phyloP scores from a whole-genome alignment of 2,113 vertebrate genomes.

The Neoarius graeffei region DNA sequence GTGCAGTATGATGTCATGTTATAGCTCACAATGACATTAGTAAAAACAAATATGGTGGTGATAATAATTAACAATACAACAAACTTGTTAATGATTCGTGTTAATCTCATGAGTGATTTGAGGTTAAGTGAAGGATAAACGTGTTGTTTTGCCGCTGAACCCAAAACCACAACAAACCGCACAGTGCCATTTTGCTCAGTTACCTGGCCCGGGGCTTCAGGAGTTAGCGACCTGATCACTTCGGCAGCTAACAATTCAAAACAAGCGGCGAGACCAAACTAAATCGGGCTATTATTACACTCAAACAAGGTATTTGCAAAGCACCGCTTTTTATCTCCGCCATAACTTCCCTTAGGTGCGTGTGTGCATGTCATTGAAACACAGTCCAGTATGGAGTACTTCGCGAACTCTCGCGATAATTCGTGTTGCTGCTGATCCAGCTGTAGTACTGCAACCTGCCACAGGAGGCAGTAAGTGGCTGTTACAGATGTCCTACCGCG shows the following conservation, averaged over 20 bases:
- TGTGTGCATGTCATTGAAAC: constrained; percentile 8
- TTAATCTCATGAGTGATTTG: background rate
- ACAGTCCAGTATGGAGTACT: background rate
- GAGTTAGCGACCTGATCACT: background rate
- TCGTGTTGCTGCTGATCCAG: background rate
- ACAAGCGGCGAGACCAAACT: background rate
- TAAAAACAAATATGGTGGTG: background rate
- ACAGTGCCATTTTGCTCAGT: background rate
- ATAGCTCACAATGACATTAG: background rate
- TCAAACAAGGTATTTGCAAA: background rate
- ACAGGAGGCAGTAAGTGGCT: constrained; percentile 7
- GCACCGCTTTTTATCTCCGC: background rate
- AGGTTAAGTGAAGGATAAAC: too few relatives aligned
- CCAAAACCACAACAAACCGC: background rate
- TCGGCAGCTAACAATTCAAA: background rate
- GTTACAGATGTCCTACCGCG: background rate
- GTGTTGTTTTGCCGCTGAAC: background rate
- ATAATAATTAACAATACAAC: background rate
- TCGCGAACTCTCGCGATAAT: constrained; percentile 41
- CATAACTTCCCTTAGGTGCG: constrained; percentile 45
- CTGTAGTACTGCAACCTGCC: constrained; percentile 20
- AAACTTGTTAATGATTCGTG: background rate
- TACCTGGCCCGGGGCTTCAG: constrained; percentile 37
- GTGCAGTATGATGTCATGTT: background rate
- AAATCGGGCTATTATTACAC: background rate